These are phyloP conservation scores for Pyrocephalus nanus DNA, from an alignment of 2,797 vertebrate genomes.

Conservation along the genomic window DNA sequence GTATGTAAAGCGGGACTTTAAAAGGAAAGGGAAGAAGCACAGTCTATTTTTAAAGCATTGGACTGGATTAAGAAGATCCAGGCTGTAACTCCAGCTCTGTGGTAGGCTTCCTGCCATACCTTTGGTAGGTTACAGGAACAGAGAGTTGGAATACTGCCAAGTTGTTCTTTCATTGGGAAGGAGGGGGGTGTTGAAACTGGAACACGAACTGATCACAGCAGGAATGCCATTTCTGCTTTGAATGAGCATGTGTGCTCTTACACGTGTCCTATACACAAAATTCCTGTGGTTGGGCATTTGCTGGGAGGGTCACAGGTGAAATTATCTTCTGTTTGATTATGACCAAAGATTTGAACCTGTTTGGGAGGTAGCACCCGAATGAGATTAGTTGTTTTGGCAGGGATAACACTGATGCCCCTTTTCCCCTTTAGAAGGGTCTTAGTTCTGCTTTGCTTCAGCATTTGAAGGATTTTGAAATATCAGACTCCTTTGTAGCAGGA, in stretches of 20 bases:
- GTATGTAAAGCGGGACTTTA: background rate
- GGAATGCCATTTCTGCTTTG: fast-evolving
- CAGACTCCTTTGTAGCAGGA: background rate
- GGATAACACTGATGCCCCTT: background rate
- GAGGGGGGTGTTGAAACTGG: background rate
- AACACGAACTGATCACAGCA: background rate
- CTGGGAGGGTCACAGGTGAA: background rate
- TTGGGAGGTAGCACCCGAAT: background rate
- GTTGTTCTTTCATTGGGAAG: background rate
- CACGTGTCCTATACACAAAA: background rate
- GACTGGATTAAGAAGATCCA: background rate
- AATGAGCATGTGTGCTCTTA: background rate
- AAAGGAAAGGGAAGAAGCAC: background rate
- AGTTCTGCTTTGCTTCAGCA: background rate
- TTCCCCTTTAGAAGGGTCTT: background rate
- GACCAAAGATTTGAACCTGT: background rate
- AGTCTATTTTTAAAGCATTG: background rate
- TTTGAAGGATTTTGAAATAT: background rate
- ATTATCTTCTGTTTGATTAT: background rate
- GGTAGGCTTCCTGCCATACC: background rate
- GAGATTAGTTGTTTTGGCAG: background rate
- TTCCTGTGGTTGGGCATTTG: background rate
- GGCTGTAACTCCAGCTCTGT: background rate
- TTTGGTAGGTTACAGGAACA: background rate
- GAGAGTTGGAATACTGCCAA: background rate